A percentile compares a stretch with the other conserved stretches of the same genome.
phyloP scores from a whole-genome alignment of 1,140 invertebrate species.

The Pseudachorutes palmiensis region DNA sequence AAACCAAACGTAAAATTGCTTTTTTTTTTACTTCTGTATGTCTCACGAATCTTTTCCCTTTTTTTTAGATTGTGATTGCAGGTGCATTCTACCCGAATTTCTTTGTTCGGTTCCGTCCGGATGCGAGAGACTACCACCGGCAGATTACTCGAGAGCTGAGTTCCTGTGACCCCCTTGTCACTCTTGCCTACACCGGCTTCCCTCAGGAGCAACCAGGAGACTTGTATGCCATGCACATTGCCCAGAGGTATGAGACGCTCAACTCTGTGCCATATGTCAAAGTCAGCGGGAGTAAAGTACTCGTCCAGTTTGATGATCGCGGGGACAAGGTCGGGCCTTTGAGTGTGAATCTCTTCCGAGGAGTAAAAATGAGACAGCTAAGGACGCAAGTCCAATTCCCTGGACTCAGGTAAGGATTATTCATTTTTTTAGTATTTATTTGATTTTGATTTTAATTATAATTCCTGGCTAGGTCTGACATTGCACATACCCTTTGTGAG shows the following conservation, averaged over 20 bases:
- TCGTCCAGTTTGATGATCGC: conserved; percentile 26
- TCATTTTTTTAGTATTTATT: not conserved
- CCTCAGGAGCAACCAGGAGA: conserved; percentile 60
- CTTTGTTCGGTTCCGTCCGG: conserved; percentile 52
- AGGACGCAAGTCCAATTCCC: conserved; percentile 41
- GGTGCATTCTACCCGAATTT: conserved; percentile 90
- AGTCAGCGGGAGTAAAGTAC: conserved; percentile 23
- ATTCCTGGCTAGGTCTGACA: conserved; percentile 6
- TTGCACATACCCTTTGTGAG: not conserved
- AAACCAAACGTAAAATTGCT: not conserved
- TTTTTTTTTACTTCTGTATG: conserved; percentile 11
- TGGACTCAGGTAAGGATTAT: not conserved
- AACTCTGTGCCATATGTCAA: conserved; percentile 26
- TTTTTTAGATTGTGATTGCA: conserved; percentile 55
- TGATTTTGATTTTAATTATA: not conserved
- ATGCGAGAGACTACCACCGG: conserved; percentile 50
- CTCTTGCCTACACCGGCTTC: conserved; percentile 65
- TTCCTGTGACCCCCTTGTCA: conserved; percentile 63
- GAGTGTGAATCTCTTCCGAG: conserved; percentile 57
- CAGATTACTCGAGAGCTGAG: conserved; percentile 54
- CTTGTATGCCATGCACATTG: conserved; percentile 47
- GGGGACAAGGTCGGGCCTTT: conserved; percentile 28
- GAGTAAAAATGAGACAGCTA: conserved; percentile 61
- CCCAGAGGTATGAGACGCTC: not conserved
- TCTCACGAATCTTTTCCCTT: conserved; percentile 11